Base-by-base conservation (phyloP, 2,113 vertebrate species). In the Connochaetes taurinus region DNA sequence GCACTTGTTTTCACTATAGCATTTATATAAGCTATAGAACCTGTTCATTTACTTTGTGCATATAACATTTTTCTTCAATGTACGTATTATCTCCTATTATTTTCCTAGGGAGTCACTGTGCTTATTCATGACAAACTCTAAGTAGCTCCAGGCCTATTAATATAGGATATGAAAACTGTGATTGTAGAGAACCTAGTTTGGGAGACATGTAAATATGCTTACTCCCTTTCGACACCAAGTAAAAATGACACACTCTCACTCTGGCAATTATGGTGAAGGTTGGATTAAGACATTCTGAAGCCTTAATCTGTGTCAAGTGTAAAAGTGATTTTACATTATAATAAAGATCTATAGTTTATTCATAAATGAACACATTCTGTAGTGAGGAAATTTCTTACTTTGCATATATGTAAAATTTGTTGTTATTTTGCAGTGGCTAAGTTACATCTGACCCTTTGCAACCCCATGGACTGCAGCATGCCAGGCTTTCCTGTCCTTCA, bases 161-260 rank as follows among this genome's bases (percentile, higher is more conserved):
- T 96, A 83, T 58, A 94, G 43, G 92, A 81, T 84, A 31, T 90
- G 80, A 96, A 95, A 95, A 90, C 36, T 95, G 87, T 91, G 84
- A 84, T 96, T 91, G 67, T 53, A 87, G 90, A 95, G 62, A 97
- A 94, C 27, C 58, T 74, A 64, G 90, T 81, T 94, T 97, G 90
- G 92, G 84, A 97, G 96, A 97, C 80, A 76, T 97, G 89, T 87
- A 90, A 94, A 97, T 96, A 95, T 36, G 40, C 27, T 94, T 33
- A 97, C 94, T 93, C 87, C 94, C 90, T 98, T 97, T 90, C 89
- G 78, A 95, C 40, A 93, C 67, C 87, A 97, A 95, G 36, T 91
- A 89, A 97, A 98, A 97, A 96, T 82, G 78, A 91, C 31, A 91
- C 91, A 57, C 9, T 78, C 93, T 87, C 23, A 89, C 23, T 94